Percentiles rank a stretch among this genome's conserved stretches.
Conservation (phyloP, 2,113 vertebrate species). For the Lophochroa leadbeateri region DNA sequence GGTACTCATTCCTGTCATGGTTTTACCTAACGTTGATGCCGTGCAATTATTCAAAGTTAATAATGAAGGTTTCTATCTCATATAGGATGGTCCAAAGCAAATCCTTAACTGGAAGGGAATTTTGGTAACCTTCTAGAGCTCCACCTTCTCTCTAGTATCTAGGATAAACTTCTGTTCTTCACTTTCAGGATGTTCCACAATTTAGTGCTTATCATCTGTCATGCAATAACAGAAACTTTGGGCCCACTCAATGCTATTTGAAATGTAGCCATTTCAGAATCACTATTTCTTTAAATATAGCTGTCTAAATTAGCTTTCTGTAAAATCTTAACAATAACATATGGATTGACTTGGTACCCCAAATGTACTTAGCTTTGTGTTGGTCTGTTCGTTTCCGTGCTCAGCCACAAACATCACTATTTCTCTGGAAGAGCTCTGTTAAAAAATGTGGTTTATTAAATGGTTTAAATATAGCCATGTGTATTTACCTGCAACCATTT, state of each 20-base stretch:
- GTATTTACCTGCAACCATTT: neutral
- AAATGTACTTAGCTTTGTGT: neutral
- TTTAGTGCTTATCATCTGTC: neutral
- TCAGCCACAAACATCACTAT: neutral
- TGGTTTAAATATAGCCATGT: neutral
- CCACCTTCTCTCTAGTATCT: neutral
- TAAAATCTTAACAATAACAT: neutral
- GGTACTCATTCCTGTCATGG: neutral
- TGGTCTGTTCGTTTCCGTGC: neutral
- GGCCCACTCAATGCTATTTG: neutral
- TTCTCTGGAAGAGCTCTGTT: neutral
- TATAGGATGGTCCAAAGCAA: neutral
- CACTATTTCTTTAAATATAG: neutral
- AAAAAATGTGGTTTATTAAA: neutral
- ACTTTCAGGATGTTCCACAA: neutral
- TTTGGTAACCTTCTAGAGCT: neutral
- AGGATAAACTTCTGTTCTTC: neutral
- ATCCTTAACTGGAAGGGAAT: neutral
- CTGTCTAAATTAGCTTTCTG: neutral
- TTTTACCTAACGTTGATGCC: neutral
- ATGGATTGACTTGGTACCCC: neutral
- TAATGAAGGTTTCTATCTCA: neutral
- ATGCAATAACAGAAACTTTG: neutral
- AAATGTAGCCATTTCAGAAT: neutral
- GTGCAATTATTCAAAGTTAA: neutral